phyloP scores from a whole-genome alignment of 2,888 invertebrate species.

The Aleiodes alternator region DNA sequence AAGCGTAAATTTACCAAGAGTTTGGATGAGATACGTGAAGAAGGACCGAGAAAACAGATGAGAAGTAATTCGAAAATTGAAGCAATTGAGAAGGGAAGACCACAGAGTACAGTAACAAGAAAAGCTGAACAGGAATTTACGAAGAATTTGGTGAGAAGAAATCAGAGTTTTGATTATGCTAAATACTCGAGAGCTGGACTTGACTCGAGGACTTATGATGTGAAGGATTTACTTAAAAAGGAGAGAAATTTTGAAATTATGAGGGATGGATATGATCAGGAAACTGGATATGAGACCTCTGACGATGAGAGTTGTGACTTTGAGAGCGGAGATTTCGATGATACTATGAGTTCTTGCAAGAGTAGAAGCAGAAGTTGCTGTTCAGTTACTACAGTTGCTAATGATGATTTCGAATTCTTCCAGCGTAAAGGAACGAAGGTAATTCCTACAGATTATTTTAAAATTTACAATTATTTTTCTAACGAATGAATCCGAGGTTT shows the following conservation, averaged over 20 bases:
- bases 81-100: constrained; percentile 46
- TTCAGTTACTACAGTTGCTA: constrained; percentile 81
- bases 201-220: constrained; percentile 68
- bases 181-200: constrained; percentile 59
- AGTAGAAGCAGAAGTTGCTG: constrained; percentile 77
- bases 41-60: constrained; percentile 60
- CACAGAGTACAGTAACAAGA: constrained; percentile 41
- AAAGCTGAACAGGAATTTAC: constrained; percentile 52
- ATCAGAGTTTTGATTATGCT: constrained; percentile 70
- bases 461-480: background rate
- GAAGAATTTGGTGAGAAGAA: constrained; percentile 62
- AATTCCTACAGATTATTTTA: constrained; percentile 33
- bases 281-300: constrained; percentile 68
- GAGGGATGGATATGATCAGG: constrained; percentile 50
- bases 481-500: too few species aligned
- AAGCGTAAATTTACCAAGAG: constrained; percentile 67
- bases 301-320: constrained; percentile 72
- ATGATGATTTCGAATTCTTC: constrained; percentile 81
- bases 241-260: constrained; percentile 47
- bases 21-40: constrained; percentile 69
- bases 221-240: constrained; percentile 58
- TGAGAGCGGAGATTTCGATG: constrained; percentile 70
- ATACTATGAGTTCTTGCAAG: constrained; percentile 74
- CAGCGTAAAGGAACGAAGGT: constrained; percentile 74
- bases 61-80: constrained; percentile 63